Evolutionary conservation across 2,797 vertebrate species (phyloP).

Genomic region (Onychomys arenicola): DNA sequence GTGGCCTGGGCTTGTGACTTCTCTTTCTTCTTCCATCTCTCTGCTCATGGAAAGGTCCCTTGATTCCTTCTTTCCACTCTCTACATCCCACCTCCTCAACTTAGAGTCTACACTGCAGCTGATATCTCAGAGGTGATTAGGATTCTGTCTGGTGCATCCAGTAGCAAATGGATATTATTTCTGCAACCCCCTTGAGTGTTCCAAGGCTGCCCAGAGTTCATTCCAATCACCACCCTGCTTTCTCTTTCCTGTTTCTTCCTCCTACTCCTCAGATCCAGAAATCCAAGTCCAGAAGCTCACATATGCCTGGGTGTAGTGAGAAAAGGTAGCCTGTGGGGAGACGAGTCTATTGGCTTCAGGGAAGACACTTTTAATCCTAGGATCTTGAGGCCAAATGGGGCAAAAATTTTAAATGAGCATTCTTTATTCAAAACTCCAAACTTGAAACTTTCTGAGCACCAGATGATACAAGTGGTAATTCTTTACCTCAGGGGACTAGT

Average conservation of each 20-base stretch:
- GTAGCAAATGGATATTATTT: neutral
- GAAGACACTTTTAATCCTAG: no score
- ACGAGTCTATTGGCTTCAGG: no score
- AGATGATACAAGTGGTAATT: neutral
- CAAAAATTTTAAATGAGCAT: neutral
- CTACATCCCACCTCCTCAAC: neutral
- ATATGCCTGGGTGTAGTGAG: neutral
- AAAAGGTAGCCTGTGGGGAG: neutral
- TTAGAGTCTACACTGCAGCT: neutral
- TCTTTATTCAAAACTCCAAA: neutral
- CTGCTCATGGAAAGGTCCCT: neutral
- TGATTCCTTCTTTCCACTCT: neutral
- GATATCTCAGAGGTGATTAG: neutral
- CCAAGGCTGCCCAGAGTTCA: neutral
- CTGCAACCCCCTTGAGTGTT: neutral
- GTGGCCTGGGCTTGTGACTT: neutral
- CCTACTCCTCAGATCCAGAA: neutral
- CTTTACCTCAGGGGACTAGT: neutral
- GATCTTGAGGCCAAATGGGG: neutral
- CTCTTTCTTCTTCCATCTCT: neutral
- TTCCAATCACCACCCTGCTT: neutral
- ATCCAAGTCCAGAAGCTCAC: neutral
- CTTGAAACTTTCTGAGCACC: neutral
- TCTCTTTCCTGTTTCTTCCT: neutral
- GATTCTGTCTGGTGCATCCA: no score